Base-by-base conservation (phyloP, 2,113 vertebrate genomes). In the Hypomesus transpacificus region DNA sequence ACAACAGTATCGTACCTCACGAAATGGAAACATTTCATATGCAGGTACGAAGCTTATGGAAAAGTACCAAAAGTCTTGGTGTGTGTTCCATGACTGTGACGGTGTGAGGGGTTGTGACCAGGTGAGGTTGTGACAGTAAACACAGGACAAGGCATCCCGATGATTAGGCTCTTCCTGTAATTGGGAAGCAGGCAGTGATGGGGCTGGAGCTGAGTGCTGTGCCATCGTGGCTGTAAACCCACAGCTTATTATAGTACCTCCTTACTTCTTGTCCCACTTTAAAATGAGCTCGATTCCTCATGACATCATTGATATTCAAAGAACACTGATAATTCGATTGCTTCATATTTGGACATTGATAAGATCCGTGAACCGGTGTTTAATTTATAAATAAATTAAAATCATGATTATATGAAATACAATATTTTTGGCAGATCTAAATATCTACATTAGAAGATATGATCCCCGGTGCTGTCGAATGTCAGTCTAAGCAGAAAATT, bases 61-160 rank as follows among this genome's bases (percentile, higher is more conserved):
- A 89, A 89, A 86, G 79, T 89, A 89, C 86, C 72, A 80, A 77
- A 72, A 71, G 61, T 57, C 70, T 17, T 6, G 2, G 31, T 58
- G 69, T 74, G 81, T 18, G 46, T 60, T 84, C 70, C 60, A 56
- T 34, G 0, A 77, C 75, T 82, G 80, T 85, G 66, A 73, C 78
- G 39, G 68, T 59, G 75, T 76, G 85, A 79, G 73, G 79, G 80
- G 80, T 87, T 82, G 78, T 64, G 62, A 72, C 70, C 78, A 84
- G 84, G 85, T 88, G 71, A 86, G 78, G 87, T 89, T 87, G 34
- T 83, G 75, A 85, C 81, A 76, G 78, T 87, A 90, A 89, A 92
- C 85, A 89, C 60, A 68, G 59, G 21, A 1, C 68, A 14, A 22
- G 70, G 72, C 75, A 75, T 77, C 74, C 57, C 17, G 16, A 53